Evolutionary conservation across 1,140 invertebrate genomes (phyloP).

Genomic region (Choristoneura fumiferana): DNA sequence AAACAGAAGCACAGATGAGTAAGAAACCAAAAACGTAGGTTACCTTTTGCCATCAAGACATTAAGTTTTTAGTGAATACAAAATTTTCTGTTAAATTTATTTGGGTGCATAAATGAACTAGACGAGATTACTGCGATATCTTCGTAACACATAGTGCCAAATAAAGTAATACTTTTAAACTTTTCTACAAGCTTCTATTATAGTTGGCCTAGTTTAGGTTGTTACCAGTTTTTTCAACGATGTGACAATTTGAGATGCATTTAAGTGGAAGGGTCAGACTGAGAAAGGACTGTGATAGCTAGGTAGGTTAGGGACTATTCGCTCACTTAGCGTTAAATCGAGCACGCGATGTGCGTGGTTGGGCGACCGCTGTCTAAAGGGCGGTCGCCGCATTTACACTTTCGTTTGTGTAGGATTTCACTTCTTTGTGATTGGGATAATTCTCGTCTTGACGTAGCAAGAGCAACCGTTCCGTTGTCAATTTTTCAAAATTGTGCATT

Average conservation of each 20-base stretch:
- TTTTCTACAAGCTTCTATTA: slow-evolving; percentile 59
- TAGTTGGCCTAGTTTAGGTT: slow-evolving; percentile 67
- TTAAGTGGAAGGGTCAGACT: slow-evolving; percentile 75
- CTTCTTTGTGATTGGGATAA: no score
- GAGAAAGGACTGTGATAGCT: slow-evolving; percentile 78
- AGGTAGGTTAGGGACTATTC: slow-evolving; percentile 72
- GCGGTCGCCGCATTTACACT: neutral
- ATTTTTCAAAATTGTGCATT: slow-evolving; percentile 50
- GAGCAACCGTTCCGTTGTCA: slow-evolving; percentile 39
- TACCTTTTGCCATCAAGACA: slow-evolving; percentile 73
- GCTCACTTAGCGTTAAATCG: slow-evolving; percentile 71
- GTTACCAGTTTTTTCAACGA: slow-evolving; percentile 74
- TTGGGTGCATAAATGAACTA: slow-evolving; percentile 40
- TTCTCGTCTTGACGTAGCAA: no score
- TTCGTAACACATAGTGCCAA: slow-evolving; percentile 68
- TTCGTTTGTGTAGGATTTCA: no score
- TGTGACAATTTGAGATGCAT: slow-evolving; percentile 71
- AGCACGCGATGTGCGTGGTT: neutral
- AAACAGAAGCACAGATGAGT: slow-evolving; percentile 39
- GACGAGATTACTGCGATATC: slow-evolving; percentile 42
- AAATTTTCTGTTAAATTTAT: slow-evolving; percentile 45
- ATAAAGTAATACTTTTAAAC: slow-evolving; percentile 64
- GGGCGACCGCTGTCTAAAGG: neutral
- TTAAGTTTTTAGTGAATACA: slow-evolving; percentile 65
- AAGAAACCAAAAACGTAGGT: slow-evolving; percentile 74